Conservation (phyloP, 2,888 invertebrate genomes). For the Caenorhabditis sp. region DNA sequence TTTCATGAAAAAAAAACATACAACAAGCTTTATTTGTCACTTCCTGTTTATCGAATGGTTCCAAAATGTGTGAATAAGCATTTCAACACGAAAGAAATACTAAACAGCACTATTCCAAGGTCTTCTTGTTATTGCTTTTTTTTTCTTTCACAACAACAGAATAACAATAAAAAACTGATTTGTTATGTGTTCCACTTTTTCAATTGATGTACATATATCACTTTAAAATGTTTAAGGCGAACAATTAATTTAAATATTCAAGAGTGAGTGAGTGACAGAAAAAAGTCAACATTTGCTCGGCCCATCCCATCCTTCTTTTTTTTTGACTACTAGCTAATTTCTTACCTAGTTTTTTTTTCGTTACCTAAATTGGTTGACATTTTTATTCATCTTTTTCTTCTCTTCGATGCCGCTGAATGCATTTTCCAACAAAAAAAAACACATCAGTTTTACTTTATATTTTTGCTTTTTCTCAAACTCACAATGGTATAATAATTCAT, state of each 20-base stretch:
- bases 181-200: not conserved
- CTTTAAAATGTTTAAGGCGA: not conserved
- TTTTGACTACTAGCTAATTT: not conserved
- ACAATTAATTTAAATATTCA: conserved; percentile 45
- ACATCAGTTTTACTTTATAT: not conserved
- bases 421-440: conserved; percentile 10
- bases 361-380: conserved; percentile 15
- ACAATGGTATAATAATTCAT: conserved; percentile 1
- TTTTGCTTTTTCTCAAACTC: not conserved
- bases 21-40: not conserved
- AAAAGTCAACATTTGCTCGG: conserved; percentile 32
- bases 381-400: conserved; percentile 28
- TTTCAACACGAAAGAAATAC: not conserved
- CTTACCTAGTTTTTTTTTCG: conserved; percentile 2
- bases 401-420: conserved; percentile 7
- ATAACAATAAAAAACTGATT: no score
- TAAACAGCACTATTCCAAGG: not conserved
- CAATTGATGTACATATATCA: not conserved
- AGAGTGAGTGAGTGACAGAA: conserved; percentile 41
- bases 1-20: not conserved
- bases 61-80: not conserved
- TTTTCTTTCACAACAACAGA: no score
- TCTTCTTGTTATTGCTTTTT: not conserved
- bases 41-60: not conserved
- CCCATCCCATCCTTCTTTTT: conserved; percentile 5